phyloP scores from a whole-genome alignment of 2,113 vertebrate species.

The Crotalus tigris region DNA sequence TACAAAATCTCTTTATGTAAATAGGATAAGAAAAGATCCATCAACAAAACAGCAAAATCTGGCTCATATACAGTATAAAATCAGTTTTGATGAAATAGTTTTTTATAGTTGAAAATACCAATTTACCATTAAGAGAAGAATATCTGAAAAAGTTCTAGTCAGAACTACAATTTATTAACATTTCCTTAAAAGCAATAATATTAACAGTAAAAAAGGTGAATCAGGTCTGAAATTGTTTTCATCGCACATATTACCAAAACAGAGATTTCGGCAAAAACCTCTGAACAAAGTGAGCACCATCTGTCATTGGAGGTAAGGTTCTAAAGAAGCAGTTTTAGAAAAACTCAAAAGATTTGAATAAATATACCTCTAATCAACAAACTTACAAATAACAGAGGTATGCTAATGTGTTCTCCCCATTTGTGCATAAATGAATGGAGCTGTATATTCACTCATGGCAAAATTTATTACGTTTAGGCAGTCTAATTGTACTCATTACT shows the following conservation, averaged over 20 bases:
- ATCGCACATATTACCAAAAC: background rate
- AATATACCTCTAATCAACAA: background rate
- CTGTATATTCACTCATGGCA: background rate
- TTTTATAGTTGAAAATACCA: background rate
- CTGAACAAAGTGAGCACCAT: background rate
- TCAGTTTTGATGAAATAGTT: background rate
- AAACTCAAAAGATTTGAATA: background rate
- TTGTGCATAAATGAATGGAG: background rate
- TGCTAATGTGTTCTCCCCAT: background rate
- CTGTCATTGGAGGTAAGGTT: background rate
- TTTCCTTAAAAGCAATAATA: background rate
- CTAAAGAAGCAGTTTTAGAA: background rate
- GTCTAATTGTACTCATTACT: background rate
- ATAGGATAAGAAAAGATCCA: background rate
- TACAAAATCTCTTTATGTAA: background rate
- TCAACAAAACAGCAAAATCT: background rate
- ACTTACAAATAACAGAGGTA: background rate
- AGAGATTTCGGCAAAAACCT: background rate
- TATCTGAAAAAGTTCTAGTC: background rate
- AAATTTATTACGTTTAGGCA: background rate
- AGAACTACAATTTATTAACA: background rate
- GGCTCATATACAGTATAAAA: background rate
- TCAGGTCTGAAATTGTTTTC: background rate
- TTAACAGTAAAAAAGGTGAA: background rate
- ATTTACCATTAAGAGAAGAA: background rate